Evolutionary conservation across 1,140 invertebrate genomes (phyloP).

Genomic region (Ceratitis capitata): DNA sequence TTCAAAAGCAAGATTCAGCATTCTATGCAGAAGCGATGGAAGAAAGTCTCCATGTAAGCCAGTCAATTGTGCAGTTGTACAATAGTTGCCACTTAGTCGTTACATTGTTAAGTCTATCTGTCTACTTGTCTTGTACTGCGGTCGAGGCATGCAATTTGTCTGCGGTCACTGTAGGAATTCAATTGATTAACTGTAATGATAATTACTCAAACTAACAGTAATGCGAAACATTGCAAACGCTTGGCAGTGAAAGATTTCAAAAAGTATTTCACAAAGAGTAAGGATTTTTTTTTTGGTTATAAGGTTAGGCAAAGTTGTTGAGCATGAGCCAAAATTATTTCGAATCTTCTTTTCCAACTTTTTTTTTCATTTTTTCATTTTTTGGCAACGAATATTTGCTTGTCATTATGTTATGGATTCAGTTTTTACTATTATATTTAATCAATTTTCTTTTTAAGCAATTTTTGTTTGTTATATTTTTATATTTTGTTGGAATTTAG

Average conservation of each 20-base stretch:
- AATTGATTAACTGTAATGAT: conserved; percentile 38
- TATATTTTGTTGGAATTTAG: not conserved
- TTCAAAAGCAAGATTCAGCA: not conserved
- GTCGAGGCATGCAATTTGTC: conserved; percentile 11
- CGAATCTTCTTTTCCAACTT: not conserved
- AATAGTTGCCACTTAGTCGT: not conserved
- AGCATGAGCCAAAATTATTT: not conserved
- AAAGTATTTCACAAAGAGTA: not conserved
- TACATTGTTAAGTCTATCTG: not conserved
- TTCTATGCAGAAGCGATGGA: too few species aligned
- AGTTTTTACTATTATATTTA: too few species aligned
- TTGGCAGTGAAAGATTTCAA: not conserved
- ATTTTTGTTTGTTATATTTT: not conserved
- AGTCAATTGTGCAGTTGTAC: conserved; percentile 26
- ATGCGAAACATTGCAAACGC: not conserved
- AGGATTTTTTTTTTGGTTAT: not conserved
- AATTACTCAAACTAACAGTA: not conserved
- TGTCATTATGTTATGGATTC: too few species aligned
- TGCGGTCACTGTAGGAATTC: conserved; percentile 27
- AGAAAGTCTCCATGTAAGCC: not conserved
- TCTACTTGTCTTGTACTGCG: not conserved
- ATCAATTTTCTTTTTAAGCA: not conserved
- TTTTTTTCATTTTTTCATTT: too few species aligned
- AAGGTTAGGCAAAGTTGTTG: not conserved
- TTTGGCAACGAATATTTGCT: too few species aligned